phyloP scores from a whole-genome alignment of 2,888 invertebrate genomes.

The Arge pagana region DNA sequence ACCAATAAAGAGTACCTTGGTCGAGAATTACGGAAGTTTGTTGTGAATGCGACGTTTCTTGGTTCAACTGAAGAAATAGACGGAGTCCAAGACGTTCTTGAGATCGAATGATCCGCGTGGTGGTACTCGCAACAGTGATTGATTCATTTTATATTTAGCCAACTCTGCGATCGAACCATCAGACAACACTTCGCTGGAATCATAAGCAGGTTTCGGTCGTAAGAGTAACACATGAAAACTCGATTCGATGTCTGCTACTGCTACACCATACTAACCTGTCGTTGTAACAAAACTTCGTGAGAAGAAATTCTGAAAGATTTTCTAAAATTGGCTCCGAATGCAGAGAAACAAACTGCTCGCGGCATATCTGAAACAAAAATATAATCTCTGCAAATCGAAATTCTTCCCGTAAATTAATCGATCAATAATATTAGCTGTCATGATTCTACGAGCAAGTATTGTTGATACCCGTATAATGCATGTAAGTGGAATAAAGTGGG shows the following conservation, averaged over 20 bases:
- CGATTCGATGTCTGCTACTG: background rate
- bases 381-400: slow-evolving; percentile 10
- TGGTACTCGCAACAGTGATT: slow-evolving; percentile 68
- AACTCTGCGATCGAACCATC: slow-evolving; percentile 8
- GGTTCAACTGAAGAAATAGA: slow-evolving; percentile 87
- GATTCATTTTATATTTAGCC: slow-evolving; percentile 58
- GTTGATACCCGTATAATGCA: background rate
- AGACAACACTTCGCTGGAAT: background rate
- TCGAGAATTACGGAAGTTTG: too few species aligned
- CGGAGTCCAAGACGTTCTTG: slow-evolving; percentile 73
- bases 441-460: background rate
- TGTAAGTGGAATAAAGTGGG: background rate
- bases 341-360: slow-evolving; percentile 97
- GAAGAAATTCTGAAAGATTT: slow-evolving; percentile 77
- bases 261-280: slow-evolving; percentile 61
- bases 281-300: slow-evolving; percentile 68
- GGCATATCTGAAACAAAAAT: slow-evolving; percentile 73
- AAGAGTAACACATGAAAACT: background rate
- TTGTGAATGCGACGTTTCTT: too few species aligned
- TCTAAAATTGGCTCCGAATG: slow-evolving; percentile 92
- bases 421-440: background rate
- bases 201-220: background rate
- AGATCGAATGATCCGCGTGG: slow-evolving; percentile 78
- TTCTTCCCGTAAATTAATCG: slow-evolving; percentile 7
- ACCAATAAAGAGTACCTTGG: too few species aligned